A percentile compares a stretch with the other conserved stretches of the same genome.
Evolutionary conservation across 2,113 vertebrate genomes (phyloP).

Genomic region (Ginglymostoma cirratum): DNA sequence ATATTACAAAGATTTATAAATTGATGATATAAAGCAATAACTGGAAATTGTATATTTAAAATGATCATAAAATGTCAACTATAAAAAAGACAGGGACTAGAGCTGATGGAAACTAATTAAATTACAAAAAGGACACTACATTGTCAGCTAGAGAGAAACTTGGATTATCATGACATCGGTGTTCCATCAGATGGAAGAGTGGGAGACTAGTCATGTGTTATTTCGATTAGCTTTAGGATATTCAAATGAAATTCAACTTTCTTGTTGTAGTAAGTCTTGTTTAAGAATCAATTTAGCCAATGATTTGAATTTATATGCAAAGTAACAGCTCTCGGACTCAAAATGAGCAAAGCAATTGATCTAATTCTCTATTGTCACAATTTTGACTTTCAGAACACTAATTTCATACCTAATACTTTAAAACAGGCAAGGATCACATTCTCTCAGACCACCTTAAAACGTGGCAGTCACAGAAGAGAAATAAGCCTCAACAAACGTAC

Average conservation of each 20-base stretch:
- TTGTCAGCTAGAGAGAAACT: background rate
- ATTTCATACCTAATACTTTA: background rate
- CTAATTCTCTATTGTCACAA: background rate
- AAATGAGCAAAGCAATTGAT: background rate
- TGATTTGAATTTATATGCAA: background rate
- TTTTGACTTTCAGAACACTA: background rate
- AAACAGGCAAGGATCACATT: background rate
- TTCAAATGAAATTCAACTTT: background rate
- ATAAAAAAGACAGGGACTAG: background rate
- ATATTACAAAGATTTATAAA: background rate
- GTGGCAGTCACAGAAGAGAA: background rate
- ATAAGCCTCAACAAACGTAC: background rate
- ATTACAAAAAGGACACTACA: background rate
- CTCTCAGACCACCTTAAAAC: background rate
- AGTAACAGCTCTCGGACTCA: background rate
- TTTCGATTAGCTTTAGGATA: background rate
- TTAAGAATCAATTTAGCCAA: background rate
- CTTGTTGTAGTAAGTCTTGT: background rate
- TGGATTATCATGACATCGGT: constrained; percentile 29
- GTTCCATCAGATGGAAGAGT: background rate
- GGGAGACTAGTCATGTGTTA: background rate
- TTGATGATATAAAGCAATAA: background rate
- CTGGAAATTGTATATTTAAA: background rate
- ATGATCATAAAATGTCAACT: background rate
- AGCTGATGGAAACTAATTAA: background rate